These are phyloP conservation scores for Brenthis ino DNA, from an alignment of 2,888 invertebrate species.

Conservation along the genomic window DNA sequence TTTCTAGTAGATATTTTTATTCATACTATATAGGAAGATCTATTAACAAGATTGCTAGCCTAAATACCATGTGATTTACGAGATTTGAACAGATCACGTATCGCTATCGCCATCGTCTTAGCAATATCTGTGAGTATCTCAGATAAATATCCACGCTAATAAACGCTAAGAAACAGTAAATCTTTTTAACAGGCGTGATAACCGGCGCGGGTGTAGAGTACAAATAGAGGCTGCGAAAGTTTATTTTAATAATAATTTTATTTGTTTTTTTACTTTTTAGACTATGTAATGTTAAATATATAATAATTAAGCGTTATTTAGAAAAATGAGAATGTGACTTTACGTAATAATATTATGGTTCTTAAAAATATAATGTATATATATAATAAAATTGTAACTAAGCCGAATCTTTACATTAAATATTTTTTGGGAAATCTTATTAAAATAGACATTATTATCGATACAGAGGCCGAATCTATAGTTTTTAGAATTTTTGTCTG, in stretches of 20 bases:
- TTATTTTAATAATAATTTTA: not conserved
- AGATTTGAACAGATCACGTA: constrained; percentile 50
- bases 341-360: too few species aligned
- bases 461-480: too few species aligned
- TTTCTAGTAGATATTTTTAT: constrained; percentile 19
- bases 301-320: too few species aligned
- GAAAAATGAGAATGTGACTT: too few species aligned
- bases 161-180: constrained; percentile 73
- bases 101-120: constrained; percentile 51
- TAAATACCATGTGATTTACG: constrained; percentile 56
- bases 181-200: constrained; percentile 58
- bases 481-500: too few species aligned
- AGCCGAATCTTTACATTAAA: too few species aligned
- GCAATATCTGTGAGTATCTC: constrained; percentile 71
- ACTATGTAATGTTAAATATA: too few species aligned
- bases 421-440: too few species aligned
- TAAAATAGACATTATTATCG: too few species aligned
- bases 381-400: too few species aligned
- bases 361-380: too few species aligned
- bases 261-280: too few species aligned
- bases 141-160: constrained; percentile 79
- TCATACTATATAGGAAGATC: constrained; percentile 24
- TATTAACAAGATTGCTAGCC: constrained; percentile 54
- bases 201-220: constrained; percentile 42
- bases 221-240: constrained; percentile 11